phyloP scores from a whole-genome alignment of 2,888 invertebrate genomes.

The Drosophila barbarae region DNA sequence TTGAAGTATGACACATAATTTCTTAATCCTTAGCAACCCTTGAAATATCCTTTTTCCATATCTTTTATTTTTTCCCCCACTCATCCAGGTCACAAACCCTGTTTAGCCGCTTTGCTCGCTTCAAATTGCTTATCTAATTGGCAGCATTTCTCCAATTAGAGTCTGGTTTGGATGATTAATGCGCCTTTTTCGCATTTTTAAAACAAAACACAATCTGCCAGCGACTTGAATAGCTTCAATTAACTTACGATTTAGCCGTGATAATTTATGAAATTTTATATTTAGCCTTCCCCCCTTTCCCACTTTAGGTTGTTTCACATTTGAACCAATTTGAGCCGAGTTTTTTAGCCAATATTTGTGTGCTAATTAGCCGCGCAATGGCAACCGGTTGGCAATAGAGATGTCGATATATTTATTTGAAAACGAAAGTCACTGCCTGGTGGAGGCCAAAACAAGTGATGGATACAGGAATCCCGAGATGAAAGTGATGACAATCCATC shows the following conservation, averaged over 20 bases:
- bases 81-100: constrained; percentile 14
- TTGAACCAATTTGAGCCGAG: constrained; percentile 2
- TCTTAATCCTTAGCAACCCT: rapidly evolving
- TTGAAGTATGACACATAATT: not conserved
- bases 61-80: not conserved
- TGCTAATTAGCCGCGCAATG: constrained; percentile 35
- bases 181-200: not conserved
- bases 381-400: constrained; percentile 38
- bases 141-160: constrained; percentile 31
- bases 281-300: constrained; percentile 9
- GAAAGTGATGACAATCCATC: constrained; percentile 53
- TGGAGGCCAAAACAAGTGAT: constrained; percentile 16
- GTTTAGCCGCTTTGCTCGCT: not conserved
- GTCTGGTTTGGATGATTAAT: constrained; percentile 32
- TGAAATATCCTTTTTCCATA: not conserved
- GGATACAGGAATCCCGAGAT: constrained; percentile 35
- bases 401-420: constrained; percentile 26
- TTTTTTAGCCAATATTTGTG: constrained; percentile 31
- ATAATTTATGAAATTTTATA: constrained; percentile 37
- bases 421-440: constrained; percentile 54
- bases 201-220: constrained; percentile 4
- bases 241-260: constrained; percentile 31
- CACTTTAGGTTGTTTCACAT: not conserved
- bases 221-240: constrained; percentile 22
- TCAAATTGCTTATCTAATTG: constrained; percentile 12